Conservation (phyloP, 2,797 vertebrate genomes). For the Epinephelus awoara region DNA sequence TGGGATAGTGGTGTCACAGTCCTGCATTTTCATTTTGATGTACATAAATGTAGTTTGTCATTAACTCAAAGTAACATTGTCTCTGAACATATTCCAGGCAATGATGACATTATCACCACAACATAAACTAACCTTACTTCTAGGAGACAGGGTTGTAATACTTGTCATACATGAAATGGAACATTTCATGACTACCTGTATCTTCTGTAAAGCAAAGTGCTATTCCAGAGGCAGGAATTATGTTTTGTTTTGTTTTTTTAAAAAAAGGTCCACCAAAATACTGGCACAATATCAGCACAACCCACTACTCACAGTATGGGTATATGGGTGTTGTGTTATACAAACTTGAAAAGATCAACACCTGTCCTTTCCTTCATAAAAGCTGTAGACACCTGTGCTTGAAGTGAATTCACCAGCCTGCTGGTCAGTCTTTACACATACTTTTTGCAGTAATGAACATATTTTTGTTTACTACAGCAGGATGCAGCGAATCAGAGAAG, state of each 20-base stretch:
- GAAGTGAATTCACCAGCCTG: not conserved
- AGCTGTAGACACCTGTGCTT: not conserved
- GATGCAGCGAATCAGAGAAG: conserved; percentile 94
- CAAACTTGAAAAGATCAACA: too few relatives aligned
- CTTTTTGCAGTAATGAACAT: not conserved
- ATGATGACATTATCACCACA: too few relatives aligned
- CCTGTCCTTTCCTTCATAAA: not conserved
- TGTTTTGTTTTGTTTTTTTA: too few relatives aligned
- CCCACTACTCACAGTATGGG: not conserved
- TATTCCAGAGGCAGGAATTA: not conserved
- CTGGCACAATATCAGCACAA: not conserved
- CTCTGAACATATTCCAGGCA: too few relatives aligned
- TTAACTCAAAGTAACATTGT: too few relatives aligned
- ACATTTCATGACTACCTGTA: too few relatives aligned
- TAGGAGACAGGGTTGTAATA: too few relatives aligned
- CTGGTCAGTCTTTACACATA: not conserved
- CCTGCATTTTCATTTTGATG: too few relatives aligned
- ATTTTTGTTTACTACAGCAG: conserved; percentile 76
- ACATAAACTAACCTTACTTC: too few relatives aligned
- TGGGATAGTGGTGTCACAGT: too few relatives aligned
- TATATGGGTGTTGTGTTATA: not conserved
- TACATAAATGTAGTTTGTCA: too few relatives aligned
- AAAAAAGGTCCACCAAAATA: not conserved
- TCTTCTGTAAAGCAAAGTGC: not conserved
- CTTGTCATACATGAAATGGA: too few relatives aligned